A percentile compares a stretch with the other conserved stretches of the same genome.
These are phyloP conservation scores for Ips nitidus DNA, from an alignment of 1,140 invertebrate genomes.

Conservation along the genomic window DNA sequence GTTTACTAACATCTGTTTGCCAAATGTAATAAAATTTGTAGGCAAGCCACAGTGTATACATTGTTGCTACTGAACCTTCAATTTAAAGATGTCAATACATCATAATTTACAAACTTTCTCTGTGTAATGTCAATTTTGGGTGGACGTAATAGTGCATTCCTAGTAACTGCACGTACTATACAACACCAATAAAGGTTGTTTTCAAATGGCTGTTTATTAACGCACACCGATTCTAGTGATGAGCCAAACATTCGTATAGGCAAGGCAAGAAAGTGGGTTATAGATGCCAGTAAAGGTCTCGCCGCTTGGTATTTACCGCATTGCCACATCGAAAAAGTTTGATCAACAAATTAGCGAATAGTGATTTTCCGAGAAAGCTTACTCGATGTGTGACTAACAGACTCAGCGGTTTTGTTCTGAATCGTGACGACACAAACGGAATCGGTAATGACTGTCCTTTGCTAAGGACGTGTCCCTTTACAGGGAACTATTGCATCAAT, in stretches of 20 bases:
- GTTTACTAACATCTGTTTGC: too few relatives aligned
- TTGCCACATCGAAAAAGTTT: slow-evolving; percentile 7
- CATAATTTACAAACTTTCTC: too few relatives aligned
- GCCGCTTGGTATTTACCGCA: background rate
- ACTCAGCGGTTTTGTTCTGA: too few relatives aligned
- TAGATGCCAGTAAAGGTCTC: slow-evolving; percentile 7
- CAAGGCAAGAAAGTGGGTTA: slow-evolving; percentile 8
- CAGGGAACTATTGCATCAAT: slow-evolving; percentile 1
- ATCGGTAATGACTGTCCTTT: background rate
- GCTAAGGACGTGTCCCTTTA: background rate
- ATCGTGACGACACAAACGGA: background rate
- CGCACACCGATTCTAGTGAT: background rate
- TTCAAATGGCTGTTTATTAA: background rate
- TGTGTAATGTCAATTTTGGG: too few relatives aligned
- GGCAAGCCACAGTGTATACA: too few relatives aligned
- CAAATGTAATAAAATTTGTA: too few relatives aligned
- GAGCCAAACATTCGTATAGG: slow-evolving; percentile 5
- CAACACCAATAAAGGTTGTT: background rate
- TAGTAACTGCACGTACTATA: too few relatives aligned
- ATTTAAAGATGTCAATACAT: too few relatives aligned
- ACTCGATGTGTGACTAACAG: too few relatives aligned
- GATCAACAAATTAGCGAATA: slow-evolving; percentile 1
- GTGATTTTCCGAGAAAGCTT: background rate
- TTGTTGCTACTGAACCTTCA: too few relatives aligned
- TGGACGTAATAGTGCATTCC: too few relatives aligned